Conservation (phyloP, 2,113 vertebrate genomes). For the Ariopsis seemanni region DNA sequence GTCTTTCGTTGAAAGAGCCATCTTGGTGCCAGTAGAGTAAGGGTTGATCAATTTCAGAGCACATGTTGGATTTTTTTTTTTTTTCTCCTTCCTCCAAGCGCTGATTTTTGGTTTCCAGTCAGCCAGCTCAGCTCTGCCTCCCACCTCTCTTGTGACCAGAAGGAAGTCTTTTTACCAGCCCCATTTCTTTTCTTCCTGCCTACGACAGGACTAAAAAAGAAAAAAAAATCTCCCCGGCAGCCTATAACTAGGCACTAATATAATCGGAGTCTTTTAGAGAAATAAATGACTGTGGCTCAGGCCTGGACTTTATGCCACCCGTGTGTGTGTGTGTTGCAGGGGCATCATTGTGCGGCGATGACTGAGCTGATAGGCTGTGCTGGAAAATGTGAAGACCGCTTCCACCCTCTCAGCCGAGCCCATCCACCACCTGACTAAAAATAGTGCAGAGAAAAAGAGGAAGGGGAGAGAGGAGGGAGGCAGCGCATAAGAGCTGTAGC, state of each 20-base stretch:
- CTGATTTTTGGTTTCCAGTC: neutral
- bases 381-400: slow-evolving; percentile 75
- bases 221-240: neutral
- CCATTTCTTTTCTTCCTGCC: slow-evolving; percentile 44
- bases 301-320: slow-evolving; percentile 23
- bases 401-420: slow-evolving; percentile 61
- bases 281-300: slow-evolving; percentile 7
- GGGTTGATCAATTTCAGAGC: neutral
- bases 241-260: slow-evolving; percentile 17
- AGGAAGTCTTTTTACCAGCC: slow-evolving; percentile 24
- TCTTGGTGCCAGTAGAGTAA: neutral
- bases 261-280: slow-evolving; percentile 28
- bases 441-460: slow-evolving; percentile 61
- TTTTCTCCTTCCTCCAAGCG: too few species aligned
- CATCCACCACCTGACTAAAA: slow-evolving; percentile 73
- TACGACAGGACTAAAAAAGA: slow-evolving; percentile 14
- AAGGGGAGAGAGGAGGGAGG: slow-evolving; percentile 34
- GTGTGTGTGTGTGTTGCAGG: slow-evolving; percentile 24
- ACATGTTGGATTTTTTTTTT: neutral
- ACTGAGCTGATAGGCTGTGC: slow-evolving; percentile 68
- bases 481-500: slow-evolving; percentile 32
- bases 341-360: slow-evolving; percentile 67
- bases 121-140: neutral
- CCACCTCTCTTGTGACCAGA: slow-evolving; percentile 5
- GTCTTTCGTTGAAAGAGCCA: neutral